These are phyloP conservation scores for Eulacestoma nigropectus DNA, from an alignment of 2,113 vertebrate species.

Conservation along the genomic window DNA sequence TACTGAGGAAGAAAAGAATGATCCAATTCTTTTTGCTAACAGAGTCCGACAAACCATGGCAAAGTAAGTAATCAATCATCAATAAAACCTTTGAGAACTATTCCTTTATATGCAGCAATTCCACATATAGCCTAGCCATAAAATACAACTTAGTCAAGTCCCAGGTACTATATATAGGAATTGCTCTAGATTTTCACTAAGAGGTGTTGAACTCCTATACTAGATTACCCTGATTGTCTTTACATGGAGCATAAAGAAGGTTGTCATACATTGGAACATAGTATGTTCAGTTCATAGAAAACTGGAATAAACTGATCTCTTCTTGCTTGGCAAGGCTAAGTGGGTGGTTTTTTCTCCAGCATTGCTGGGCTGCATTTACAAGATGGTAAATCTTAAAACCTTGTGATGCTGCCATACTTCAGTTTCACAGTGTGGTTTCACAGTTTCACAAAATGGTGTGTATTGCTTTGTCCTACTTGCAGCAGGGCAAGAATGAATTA, in stretches of 20 bases:
- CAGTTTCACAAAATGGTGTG: not conserved
- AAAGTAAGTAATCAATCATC: conserved; percentile 68
- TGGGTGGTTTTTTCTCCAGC: not conserved
- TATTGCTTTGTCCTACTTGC: not conserved
- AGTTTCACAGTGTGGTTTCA: not conserved
- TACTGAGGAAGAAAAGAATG: conserved; percentile 84
- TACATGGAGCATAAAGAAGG: not conserved
- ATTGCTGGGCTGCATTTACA: not conserved
- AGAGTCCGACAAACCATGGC: conserved; percentile 87
- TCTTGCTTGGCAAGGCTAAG: not conserved
- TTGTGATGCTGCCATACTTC: rapidly evolving
- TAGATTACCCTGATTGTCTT: not conserved
- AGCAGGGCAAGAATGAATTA: not conserved
- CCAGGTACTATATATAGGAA: not conserved
- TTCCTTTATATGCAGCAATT: not conserved
- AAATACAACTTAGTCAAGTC: not conserved
- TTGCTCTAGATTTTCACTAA: not conserved
- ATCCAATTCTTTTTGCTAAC: conserved; percentile 80
- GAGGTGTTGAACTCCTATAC: not conserved
- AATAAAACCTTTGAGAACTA: not conserved
- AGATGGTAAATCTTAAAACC: not conserved
- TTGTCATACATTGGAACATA: not conserved
- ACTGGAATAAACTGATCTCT: not conserved
- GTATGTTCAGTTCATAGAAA: not conserved
- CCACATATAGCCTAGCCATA: not conserved